A percentile compares a stretch with the other conserved stretches of the same genome.
Evolutionary conservation across 1,140 invertebrate species (phyloP).

Genomic region (Drosophila pseudoananassae): DNA sequence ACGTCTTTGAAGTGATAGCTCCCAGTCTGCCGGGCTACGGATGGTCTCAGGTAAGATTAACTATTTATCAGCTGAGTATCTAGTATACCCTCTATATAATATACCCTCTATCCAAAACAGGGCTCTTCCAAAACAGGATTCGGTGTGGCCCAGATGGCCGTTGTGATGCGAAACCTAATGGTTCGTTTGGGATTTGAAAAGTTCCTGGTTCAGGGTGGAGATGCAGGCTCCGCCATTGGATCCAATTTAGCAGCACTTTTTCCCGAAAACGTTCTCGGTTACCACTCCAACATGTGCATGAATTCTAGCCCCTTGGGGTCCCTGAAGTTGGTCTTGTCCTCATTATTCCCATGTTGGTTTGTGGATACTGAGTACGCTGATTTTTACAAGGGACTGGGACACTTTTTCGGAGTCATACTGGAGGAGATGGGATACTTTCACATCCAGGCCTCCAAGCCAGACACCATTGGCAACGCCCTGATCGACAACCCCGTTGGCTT

Average conservation of each 20-base stretch:
- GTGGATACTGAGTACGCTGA: constrained; percentile 85
- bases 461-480: constrained; percentile 90
- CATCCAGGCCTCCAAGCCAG: constrained; percentile 95
- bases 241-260: constrained; percentile 87
- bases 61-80: neutral
- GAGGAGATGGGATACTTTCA: constrained; percentile 92
- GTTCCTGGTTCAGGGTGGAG: constrained; percentile 93
- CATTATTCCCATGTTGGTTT: constrained; percentile 86
- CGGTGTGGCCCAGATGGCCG: constrained; percentile 87
- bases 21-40: constrained; percentile 94
- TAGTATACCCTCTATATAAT: neutral
- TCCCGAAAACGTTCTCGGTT: constrained; percentile 87
- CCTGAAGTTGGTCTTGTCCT: constrained; percentile 45
- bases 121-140: constrained; percentile 87
- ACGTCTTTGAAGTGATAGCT: constrained; percentile 91
- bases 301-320: constrained; percentile 43
- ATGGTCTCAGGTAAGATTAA: constrained; percentile 88
- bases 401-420: constrained; percentile 85
- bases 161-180: constrained; percentile 95
- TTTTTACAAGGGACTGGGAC: constrained; percentile 87
- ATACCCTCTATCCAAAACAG: constrained; percentile 50
- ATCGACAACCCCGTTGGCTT: constrained; percentile 89
- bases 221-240: constrained; percentile 90
- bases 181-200: constrained; percentile 89
- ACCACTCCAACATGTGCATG: constrained; percentile 88